Evolutionary conservation across 2,113 vertebrate species (phyloP).

Genomic region (Castor canadensis): DNA sequence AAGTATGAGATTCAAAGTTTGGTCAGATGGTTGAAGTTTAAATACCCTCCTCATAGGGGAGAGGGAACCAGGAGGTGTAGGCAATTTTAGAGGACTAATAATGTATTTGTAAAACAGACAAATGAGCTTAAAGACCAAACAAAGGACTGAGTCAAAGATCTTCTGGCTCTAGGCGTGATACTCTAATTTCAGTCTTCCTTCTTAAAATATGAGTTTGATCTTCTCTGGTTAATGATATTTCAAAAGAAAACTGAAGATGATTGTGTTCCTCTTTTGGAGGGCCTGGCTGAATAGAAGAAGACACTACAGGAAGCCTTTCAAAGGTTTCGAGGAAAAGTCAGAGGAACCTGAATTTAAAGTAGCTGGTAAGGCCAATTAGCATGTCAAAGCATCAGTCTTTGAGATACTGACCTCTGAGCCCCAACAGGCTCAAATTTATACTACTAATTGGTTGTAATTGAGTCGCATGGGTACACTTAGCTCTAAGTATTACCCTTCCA

Average conservation of each 20-base stretch:
- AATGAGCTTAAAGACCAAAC: background rate
- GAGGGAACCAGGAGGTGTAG: background rate
- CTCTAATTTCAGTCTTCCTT: background rate
- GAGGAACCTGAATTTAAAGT: background rate
- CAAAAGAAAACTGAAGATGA: background rate
- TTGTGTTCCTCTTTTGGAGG: background rate
- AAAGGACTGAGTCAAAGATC: background rate
- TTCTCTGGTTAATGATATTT: background rate
- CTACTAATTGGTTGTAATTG: background rate
- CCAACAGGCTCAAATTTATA: too few relatives aligned
- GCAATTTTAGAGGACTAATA: background rate
- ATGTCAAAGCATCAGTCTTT: background rate
- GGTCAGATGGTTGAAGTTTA: background rate
- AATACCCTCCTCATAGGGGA: background rate
- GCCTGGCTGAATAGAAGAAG: background rate
- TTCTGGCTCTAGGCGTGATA: background rate
- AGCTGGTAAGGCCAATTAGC: background rate
- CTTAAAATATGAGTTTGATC: background rate
- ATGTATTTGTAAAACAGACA: background rate
- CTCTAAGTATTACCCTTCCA: background rate
- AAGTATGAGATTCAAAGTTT: background rate
- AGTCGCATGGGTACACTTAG: background rate
- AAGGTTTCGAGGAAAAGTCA: background rate
- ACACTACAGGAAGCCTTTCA: rapidly evolving
- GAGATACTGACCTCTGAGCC: background rate